Evolutionary conservation across 1,140 invertebrate species (phyloP), one percentile per base, ranked within the genome.

Genomic region (Coelopa frigida): DNA sequence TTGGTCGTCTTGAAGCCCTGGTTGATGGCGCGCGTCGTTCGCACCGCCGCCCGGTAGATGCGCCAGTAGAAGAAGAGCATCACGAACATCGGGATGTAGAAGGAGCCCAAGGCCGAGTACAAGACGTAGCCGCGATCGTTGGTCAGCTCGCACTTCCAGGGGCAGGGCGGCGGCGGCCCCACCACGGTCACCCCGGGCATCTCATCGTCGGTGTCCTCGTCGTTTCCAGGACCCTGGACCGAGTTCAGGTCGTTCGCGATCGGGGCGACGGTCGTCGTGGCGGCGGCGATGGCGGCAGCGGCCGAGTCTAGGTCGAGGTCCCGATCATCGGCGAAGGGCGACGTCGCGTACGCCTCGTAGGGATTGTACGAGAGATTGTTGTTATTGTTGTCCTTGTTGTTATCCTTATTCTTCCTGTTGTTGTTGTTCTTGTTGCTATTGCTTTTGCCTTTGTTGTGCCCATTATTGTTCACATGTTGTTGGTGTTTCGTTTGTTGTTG

Each of bases 1-100:
- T 91, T 93, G 12, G 92, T 94, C 27, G 91, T 94, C 48, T 90
- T 80, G 66, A 95, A 95, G 44, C 94, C 81, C 73, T 89, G 87
- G 72, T 92, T 92, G 57, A 73, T 49, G 73, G 60, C 57, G 66
- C 75, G 42, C 61, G 75, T 58, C 71, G 77, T 73, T 50, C 84
- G 77, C 0, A 87, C 82, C 3, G 90, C 85, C 14, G 89, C 86
- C 52, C 87, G 83, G 10, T 89, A 91, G 61, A 94, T 94, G 52
- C 87, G 81, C 21, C 85, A 81, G 59, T 94, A 94, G 15, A 93
- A 89, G 59, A 92, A 89, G 6, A 93, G 76, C 85, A 95, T 93
- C n/a, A 94, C 87, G n/a, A 85, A 75, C 73, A 94, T 83, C 2
- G 92, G 92, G 42, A 94, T 78, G 70, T 93, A 95, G 72, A 94